Evolutionary conservation across 1,140 invertebrate genomes (phyloP).

Genomic region (Polypedilum vanderplanki): DNA sequence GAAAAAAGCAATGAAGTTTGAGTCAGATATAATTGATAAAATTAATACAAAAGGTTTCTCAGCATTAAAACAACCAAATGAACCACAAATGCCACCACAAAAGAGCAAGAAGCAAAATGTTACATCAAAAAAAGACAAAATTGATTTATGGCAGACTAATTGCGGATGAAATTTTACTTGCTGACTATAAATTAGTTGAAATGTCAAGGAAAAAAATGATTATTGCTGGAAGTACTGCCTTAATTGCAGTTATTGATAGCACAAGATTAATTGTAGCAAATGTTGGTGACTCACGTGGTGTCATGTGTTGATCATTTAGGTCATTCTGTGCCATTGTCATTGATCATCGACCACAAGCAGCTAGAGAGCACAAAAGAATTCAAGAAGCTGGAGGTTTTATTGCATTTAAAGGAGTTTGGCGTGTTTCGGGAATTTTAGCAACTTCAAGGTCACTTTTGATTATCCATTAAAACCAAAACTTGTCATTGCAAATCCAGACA

Average conservation of each 20-base stretch:
- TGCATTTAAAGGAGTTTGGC: slow-evolving; percentile 91
- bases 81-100: slow-evolving; percentile 33
- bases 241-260: slow-evolving; percentile 79
- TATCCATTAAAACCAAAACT: slow-evolving; percentile 90
- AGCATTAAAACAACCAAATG: slow-evolving; percentile 38
- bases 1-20: no score
- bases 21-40: slow-evolving; percentile 37
- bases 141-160: slow-evolving; percentile 72
- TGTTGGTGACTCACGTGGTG: slow-evolving; percentile 91
- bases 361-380: slow-evolving; percentile 65
- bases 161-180: slow-evolving; percentile 75
- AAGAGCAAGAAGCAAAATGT: slow-evolving; percentile 45
- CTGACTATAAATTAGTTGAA: slow-evolving; percentile 70
- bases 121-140: slow-evolving; percentile 60
- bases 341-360: slow-evolving; percentile 94
- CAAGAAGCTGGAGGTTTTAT: slow-evolving; percentile 89
- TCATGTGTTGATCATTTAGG: slow-evolving; percentile 88
- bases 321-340: slow-evolving; percentile 83
- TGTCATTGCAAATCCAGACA: slow-evolving; percentile 91
- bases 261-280: slow-evolving; percentile 84
- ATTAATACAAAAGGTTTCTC: slow-evolving; percentile 36
- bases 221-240: slow-evolving; percentile 87
- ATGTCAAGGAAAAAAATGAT: slow-evolving; percentile 68
- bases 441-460: slow-evolving; percentile 89
- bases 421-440: slow-evolving; percentile 91